Conservation (phyloP, 2,888 invertebrate genomes). For the Ischnus inquisitorius region DNA sequence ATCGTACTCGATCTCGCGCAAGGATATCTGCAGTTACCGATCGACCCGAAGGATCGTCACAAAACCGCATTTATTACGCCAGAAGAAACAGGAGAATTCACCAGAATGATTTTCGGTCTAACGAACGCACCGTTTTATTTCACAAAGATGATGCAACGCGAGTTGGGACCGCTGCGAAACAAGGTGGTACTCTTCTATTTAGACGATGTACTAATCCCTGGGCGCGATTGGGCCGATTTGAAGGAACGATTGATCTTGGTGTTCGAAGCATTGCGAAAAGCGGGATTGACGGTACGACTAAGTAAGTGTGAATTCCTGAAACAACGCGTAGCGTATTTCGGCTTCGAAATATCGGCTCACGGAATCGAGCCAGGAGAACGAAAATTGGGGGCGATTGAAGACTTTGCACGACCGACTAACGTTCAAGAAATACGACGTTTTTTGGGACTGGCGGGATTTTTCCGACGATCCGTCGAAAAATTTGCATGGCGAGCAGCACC, state of each 20-base stretch:
- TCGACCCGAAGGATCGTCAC: slow-evolving; percentile 54
- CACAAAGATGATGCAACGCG: slow-evolving; percentile 52
- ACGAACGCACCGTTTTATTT: slow-evolving; percentile 74
- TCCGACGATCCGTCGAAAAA: slow-evolving; percentile 63
- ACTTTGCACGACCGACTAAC: slow-evolving; percentile 60
- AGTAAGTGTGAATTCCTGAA: slow-evolving; percentile 76
- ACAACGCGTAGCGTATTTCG: slow-evolving; percentile 73
- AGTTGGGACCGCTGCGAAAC: slow-evolving; percentile 57
- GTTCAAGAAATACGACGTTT: slow-evolving; percentile 68
- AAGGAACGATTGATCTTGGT: slow-evolving; percentile 68
- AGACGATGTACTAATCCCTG: slow-evolving; percentile 76
- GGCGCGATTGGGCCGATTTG: slow-evolving; percentile 71
- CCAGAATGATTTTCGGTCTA: slow-evolving; percentile 74
- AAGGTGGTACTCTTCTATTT: slow-evolving; percentile 73
- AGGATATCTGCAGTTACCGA: slow-evolving; percentile 53
- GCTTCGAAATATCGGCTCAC: slow-evolving; percentile 70
- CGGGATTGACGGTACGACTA: slow-evolving; percentile 71
- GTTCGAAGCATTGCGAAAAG: slow-evolving; percentile 68
- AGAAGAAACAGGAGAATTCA: slow-evolving; percentile 73
- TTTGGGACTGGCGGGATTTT: slow-evolving; percentile 68
- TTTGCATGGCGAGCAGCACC: slow-evolving; percentile 62
- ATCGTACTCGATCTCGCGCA: slow-evolving; percentile 39
- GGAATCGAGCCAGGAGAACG: slow-evolving; percentile 66
- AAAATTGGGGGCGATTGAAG: slow-evolving; percentile 70
- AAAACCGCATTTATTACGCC: too few species aligned